phyloP scores from a whole-genome alignment of 2,888 invertebrate genomes.

The Odontocerum albicorne region DNA sequence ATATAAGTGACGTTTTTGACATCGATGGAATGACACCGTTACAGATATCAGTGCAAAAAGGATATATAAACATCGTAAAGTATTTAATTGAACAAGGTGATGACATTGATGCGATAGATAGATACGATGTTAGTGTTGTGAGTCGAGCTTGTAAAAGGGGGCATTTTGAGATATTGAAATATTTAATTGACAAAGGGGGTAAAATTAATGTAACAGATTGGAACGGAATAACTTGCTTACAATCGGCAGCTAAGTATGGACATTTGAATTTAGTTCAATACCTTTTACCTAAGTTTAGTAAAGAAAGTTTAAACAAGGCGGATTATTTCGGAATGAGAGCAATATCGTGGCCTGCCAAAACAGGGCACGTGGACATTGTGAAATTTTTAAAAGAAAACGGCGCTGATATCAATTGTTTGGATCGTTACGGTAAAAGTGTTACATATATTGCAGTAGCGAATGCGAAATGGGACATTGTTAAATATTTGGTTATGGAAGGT shows the following conservation, averaged over 20 bases:
- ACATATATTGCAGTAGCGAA: not conserved
- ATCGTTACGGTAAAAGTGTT: conserved; percentile 1
- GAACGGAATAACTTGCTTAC: not conserved
- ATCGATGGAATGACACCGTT: not conserved
- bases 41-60: not conserved
- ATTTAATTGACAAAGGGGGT: not conserved
- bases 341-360: not conserved
- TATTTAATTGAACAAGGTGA: not conserved
- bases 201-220: not conserved
- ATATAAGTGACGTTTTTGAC: not conserved
- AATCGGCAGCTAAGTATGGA: not conserved
- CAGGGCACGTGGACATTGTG: not conserved
- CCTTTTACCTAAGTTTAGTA: not conserved
- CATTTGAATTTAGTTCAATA: not conserved
- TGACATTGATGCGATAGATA: not conserved
- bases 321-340: conserved; percentile 7
- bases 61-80: not conserved
- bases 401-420: not conserved
- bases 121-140: not conserved
- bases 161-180: not conserved
- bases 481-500: not conserved
- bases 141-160: not conserved
- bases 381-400: not conserved
- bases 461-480: not conserved
- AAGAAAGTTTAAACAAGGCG: not conserved